Evolutionary conservation across 2,888 invertebrate genomes (phyloP), one percentile per base, ranked within the genome.

Genomic region (Papilio protenor): DNA sequence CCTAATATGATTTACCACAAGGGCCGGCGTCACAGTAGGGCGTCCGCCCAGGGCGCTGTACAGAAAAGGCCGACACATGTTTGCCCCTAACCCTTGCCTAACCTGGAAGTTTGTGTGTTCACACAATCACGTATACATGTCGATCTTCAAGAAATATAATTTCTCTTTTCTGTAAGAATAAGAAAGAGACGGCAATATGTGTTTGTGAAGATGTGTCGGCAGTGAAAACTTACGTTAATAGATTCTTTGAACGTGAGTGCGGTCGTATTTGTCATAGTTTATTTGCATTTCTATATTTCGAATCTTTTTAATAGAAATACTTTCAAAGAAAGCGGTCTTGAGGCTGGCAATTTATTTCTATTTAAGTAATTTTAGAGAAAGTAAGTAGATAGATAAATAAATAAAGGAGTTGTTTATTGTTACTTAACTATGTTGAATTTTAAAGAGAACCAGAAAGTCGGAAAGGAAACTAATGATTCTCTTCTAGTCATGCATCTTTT

Each of bases 341-440:
- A 8, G 6, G n/a, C 49, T 23, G 47, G 27, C 52, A 61, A 72
- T 77, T 77, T 72, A 21, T 76, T 71, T 72, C 49, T 57, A 45
- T 45, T 27, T 76, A 47, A 71, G 2, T 71, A 27, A 70, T 76
- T 71, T 59, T 33, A 61, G 59, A 59, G 73, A 73, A 73, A 73
- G 73, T 59, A 21, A 61, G 47, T 45, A 21, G 3, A 45, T 45
- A 45, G 40, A 21, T 1, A 47, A 73, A 61, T 59, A 72, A 72
- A 16, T 23, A 18, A 61, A 61, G n/a, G 47, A 8, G 14, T 49
- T 23, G 16, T 16, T 27, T 21, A 59, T 57, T 57, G 27, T 21
- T 52, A 40, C 40, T 40, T 40, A 40, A 40, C 40, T 40, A 8
- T 40, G 8, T 40, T 40, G 40, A 40, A 40, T 8, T 8, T 40